These are phyloP conservation scores for Amblyornis subalaris DNA, from an alignment of 2,113 vertebrate genomes.

Conservation along the genomic window DNA sequence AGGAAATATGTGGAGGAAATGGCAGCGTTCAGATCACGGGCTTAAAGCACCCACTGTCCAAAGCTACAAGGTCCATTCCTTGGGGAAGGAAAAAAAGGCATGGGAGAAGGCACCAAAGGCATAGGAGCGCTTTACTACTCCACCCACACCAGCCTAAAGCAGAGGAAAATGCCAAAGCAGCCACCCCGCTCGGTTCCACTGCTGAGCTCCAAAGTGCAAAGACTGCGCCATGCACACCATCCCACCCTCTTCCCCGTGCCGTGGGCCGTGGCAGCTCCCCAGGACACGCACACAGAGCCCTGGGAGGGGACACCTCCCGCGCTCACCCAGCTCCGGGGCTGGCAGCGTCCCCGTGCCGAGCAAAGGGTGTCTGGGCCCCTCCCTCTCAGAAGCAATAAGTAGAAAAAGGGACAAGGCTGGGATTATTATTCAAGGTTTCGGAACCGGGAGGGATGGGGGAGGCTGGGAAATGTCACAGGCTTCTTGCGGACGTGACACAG, in stretches of 20 bases:
- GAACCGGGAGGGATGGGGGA: background rate
- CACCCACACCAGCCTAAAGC: background rate
- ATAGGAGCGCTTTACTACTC: background rate
- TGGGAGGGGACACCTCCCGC: background rate
- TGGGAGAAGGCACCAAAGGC: background rate
- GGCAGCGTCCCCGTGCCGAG: accelerated
- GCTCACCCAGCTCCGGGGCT: background rate
- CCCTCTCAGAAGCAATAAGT: background rate
- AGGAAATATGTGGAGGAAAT: background rate
- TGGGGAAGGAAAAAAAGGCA: background rate
- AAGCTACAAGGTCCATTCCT: accelerated
- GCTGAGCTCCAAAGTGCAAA: background rate
- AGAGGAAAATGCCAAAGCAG: accelerated
- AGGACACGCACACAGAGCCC: background rate
- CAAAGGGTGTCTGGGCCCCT: background rate
- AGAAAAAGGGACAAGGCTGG: background rate
- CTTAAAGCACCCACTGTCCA: background rate
- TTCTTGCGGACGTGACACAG: slow-evolving; percentile 6
- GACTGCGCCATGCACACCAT: background rate
- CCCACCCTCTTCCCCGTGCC: accelerated
- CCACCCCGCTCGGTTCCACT: accelerated
- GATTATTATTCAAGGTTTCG: background rate
- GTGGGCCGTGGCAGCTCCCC: background rate
- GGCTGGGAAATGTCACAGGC: slow-evolving; percentile 25
- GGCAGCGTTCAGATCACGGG: accelerated